Base-by-base conservation (phyloP, 2,113 vertebrate species). In the Acanthochromis polyacanthus region DNA sequence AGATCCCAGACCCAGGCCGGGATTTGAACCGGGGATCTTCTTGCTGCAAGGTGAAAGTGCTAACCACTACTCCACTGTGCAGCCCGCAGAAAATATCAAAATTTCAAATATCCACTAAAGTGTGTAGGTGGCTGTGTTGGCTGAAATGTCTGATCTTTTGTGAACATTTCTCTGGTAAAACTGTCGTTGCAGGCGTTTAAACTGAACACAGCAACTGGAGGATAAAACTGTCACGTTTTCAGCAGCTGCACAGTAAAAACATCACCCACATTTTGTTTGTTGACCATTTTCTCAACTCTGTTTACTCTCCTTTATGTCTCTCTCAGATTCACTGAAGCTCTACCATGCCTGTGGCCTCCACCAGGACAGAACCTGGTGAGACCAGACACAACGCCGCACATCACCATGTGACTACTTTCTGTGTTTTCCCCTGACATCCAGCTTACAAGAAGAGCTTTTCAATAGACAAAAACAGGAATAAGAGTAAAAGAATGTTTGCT, bases 291-390 rank as follows among this genome's bases (percentile, higher is more conserved):
- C 6, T 19, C 32, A 14, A 8, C 58, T 36, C 10, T 1, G 25
- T 59, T 43, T 66, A 10, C 10, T 60, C 28, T 74, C 30, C 70
- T 12, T 10, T 50, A 11, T 59, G 11, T 79, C 32, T 63, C 58
- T 71, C 82, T 70, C 60, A 88, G 88, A 81, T 57, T 78, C 68
- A 83, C 75, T 75, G 73, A 83, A 75, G 76, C 67, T 59, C 43
- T 67, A 88, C 85, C 83, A 95, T 95, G 94, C 94, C 94, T 78
- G 94, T 94, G 81, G 94, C 94, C 69, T 92, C 93, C 70, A 90
- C 87, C 82, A 84, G 80, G 81, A 93, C 92, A 45, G 94, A 94
- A 40, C 92, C 92, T 83, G 93, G 94, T 95, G 77, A 94, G 93
- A 85, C 50, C 43, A 55, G 2, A 81, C 50, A 32, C 14, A 12